phyloP scores from a whole-genome alignment of 2,888 invertebrate genomes.

The Zonitis immaculata region DNA sequence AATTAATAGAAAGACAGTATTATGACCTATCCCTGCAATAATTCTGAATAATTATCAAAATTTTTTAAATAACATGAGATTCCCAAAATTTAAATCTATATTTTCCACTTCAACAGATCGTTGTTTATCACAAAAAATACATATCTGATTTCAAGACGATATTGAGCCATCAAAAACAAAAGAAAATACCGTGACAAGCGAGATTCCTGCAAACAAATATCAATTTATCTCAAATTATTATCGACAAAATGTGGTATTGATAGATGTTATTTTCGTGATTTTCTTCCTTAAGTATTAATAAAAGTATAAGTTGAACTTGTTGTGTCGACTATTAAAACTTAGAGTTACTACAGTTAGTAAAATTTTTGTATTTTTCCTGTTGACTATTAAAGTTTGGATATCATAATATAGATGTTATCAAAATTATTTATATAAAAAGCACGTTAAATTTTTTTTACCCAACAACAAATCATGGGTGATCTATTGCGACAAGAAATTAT shows the following conservation, averaged over 20 bases:
- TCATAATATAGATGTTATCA: no score
- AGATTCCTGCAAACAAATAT: neutral
- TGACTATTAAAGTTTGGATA: no score
- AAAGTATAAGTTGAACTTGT: neutral
- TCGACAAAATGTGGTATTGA: neutral
- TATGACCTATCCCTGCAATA: constrained; percentile 10
- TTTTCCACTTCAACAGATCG: no score
- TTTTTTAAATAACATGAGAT: no score
- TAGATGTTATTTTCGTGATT: neutral
- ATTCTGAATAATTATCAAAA: neutral
- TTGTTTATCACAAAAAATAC: neutral
- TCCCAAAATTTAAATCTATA: no score
- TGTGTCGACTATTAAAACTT: neutral
- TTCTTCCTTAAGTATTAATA: neutral
- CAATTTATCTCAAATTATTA: neutral
- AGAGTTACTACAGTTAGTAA: neutral
- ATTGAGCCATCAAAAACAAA: neutral
- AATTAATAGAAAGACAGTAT: constrained; percentile 14
- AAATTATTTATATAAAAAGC: no score
- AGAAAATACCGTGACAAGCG: neutral
- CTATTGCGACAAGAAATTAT: no score
- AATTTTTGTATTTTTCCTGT: no score
- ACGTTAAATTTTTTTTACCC: no score
- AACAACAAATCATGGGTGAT: no score
- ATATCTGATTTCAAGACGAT: neutral